Conservation (phyloP, 1,140 invertebrate species). For the Nylanderia fulva region DNA sequence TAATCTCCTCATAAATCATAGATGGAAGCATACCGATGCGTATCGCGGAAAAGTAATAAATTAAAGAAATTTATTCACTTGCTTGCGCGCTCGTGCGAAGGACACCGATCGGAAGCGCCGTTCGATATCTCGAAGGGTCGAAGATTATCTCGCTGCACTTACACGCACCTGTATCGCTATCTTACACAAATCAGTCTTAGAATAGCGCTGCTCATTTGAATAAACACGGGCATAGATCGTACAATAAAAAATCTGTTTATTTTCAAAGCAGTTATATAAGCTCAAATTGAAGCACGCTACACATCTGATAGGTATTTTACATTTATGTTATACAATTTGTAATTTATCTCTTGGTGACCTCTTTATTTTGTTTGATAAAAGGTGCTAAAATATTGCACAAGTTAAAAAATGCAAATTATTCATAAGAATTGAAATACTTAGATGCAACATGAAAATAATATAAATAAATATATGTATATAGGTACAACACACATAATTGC, state of each 20-base stretch:
- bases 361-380: background rate
- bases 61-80: conserved; percentile 24
- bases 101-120: background rate
- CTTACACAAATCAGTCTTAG: background rate
- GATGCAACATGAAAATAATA: no score
- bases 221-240: background rate
- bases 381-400: no score
- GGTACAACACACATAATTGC: no score
- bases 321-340: background rate
- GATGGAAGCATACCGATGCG: conserved; percentile 5
- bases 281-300: background rate
- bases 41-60: conserved; percentile 46
- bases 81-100: background rate
- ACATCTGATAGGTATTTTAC: background rate
- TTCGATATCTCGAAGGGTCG: background rate
- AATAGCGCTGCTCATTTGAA: background rate
- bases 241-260: background rate
- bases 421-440: no score
- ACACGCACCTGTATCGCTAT: background rate
- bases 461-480: no score
- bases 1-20: conserved; percentile 46
- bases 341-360: background rate
- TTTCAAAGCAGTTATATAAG: background rate
- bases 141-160: background rate
- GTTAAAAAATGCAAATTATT: no score